Base-by-base conservation (phyloP, 2,797 vertebrate species). In the Alcedo quadribrachys region DNA sequence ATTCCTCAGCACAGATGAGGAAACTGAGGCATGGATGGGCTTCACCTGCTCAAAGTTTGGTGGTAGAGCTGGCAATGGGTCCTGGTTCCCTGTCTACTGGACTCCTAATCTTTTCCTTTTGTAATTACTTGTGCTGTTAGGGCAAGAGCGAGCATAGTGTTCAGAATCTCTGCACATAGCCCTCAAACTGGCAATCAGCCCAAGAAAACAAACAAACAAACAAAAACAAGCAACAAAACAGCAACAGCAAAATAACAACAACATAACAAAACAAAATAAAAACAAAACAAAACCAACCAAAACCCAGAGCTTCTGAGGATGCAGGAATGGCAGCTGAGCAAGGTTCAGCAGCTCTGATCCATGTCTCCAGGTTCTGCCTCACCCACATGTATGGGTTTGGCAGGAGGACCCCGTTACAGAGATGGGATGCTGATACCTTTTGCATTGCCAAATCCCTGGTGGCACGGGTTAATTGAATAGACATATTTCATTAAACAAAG, bases 401-500 rank as follows among this genome's bases (percentile, higher is more conserved):
- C 68, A 70, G 81, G 27, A 81, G 73, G 40, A 71, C 33, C 28
- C 84, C 3, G 2, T 42, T 51, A 45, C 50, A 57, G 58, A 5
- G 9, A 8, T 21, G 76, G 68, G 57, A 71, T 2, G 2, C 30
- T 65, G 90, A 81, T 94, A 92, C 92, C 70, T 92, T 87, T 62
- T 77, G 81, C 75, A 33, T 61, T 76, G 81, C 65, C 3, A 43
- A 92, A 82, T 98, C 95, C 94, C 95, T 77, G 65, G 35, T 65
- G 95, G 84, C 28, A 12, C 84, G 63, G 91, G 93, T 97, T 98
- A 97, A 97, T 97, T 92, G 95, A 97, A 98, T 69, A 95, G 97
- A 97, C 94, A 95, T 97, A 97, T 98, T 98, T 98, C 95, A 97
- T 98, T 97, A 97, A 96, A 96, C 95, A 97, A 96, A 91, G 88